A percentile compares a stretch with the other conserved stretches of the same genome.
phyloP scores from a whole-genome alignment of 2,797 vertebrate genomes.

The Avahi laniger region DNA sequence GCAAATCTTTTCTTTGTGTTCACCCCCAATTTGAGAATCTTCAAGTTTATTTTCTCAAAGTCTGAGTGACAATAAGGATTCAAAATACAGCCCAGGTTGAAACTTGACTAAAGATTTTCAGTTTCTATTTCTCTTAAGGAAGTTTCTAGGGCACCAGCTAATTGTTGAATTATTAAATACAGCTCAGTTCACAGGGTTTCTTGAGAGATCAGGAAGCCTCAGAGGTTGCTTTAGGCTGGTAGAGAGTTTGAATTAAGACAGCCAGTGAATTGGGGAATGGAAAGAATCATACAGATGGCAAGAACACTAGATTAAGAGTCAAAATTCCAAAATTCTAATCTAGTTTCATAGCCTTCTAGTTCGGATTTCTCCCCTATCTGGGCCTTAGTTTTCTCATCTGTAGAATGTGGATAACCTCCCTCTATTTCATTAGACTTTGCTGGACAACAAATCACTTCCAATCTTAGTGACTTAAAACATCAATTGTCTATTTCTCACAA shows the following conservation, averaged over 20 bases:
- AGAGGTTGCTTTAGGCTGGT: background rate
- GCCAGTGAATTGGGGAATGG: background rate
- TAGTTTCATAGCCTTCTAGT: background rate
- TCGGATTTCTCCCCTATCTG: background rate
- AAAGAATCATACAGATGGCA: background rate
- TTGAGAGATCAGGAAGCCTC: conserved; percentile 9
- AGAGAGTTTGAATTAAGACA: background rate
- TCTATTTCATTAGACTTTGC: background rate
- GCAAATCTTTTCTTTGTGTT: conserved; percentile 5
- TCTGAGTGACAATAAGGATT: conserved; percentile 39
- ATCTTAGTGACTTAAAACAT: background rate
- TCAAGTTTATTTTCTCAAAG: conserved; percentile 43
- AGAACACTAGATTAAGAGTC: background rate
- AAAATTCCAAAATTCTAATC: background rate
- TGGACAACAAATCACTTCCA: background rate
- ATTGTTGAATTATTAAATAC: conserved; percentile 38
- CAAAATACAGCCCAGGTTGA: conserved; percentile 24
- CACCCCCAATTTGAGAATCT: conserved; percentile 14
- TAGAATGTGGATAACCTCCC: background rate
- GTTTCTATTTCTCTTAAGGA: conserved; percentile 55
- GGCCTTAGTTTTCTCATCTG: background rate
- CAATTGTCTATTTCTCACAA: background rate
- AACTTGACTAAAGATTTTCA: conserved; percentile 14
- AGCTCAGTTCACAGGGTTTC: conserved; percentile 6
- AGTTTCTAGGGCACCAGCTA: conserved; percentile 35